Evolutionary conservation across 1,140 invertebrate species (phyloP).

Genomic region (Drosophila pruinosa): DNA sequence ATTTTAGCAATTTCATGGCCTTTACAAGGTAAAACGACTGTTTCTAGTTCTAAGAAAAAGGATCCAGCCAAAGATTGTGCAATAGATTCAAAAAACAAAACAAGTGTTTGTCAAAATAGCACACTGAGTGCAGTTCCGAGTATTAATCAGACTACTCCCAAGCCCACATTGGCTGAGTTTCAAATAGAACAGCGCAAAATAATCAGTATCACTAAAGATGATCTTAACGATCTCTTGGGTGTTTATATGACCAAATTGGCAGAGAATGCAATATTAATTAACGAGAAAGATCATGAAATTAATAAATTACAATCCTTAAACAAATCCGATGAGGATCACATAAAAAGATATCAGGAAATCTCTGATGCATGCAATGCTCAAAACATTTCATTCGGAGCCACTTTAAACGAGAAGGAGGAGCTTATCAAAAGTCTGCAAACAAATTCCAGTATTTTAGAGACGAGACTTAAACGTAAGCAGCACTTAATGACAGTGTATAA

Average conservation of each 20-base stretch:
- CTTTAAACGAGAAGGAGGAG: constrained; percentile 27
- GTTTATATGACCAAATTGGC: constrained; percentile 63
- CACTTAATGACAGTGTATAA: constrained; percentile 34
- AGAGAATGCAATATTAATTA: constrained; percentile 55
- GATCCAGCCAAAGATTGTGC: constrained; percentile 16
- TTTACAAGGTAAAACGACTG: not conserved
- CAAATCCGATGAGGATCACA: constrained; percentile 35
- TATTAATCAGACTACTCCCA: constrained; percentile 26
- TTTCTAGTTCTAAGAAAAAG: constrained; percentile 21
- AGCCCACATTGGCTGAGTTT: constrained; percentile 57
- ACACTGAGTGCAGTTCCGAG: constrained; percentile 12
- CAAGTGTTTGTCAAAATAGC: constrained; percentile 11
- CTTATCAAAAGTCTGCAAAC: constrained; percentile 45
- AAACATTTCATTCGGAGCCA: constrained; percentile 7
- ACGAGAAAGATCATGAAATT: constrained; percentile 56
- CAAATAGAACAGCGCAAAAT: constrained; percentile 67
- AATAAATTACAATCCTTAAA: constrained; percentile 37
- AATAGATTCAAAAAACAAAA: constrained; percentile 21
- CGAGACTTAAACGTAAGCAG: constrained; percentile 54
- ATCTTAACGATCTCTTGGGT: constrained; percentile 58
- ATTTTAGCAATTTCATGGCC: constrained; percentile 10
- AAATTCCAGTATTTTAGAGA: constrained; percentile 48
- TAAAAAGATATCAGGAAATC: constrained; percentile 41
- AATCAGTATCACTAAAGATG: constrained; percentile 58
- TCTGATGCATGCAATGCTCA: constrained; percentile 34